Evolutionary conservation across 2,888 invertebrate species (phyloP), one percentile per base, ranked within the genome.

Genomic region (Trachelus troglodyta): DNA sequence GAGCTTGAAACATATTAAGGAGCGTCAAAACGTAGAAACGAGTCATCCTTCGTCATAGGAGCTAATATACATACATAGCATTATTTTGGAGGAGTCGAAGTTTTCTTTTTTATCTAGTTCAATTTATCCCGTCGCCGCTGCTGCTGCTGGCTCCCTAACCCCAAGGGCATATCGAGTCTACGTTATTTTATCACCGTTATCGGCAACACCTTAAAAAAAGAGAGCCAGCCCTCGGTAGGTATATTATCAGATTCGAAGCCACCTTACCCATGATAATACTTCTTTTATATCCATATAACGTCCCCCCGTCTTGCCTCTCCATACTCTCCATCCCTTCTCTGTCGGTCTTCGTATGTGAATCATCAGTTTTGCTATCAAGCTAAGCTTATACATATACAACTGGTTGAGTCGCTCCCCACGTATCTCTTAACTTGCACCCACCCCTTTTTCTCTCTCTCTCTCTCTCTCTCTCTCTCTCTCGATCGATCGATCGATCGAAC

Each of bases 241-340:
- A 82, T 85, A 81, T 87, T 86, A 89, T 89, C 88, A 84, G 88
- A 88, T 89, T 86, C 87, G 83, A 84, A 85, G 84, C 85, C 40
- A 15, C 80, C 83, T 81, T 82, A 79, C 85, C 84, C 84, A 83
- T 86, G 87, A 88, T 89, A 89, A 90, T 89, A 89, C 89, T 87
- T 88, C 89, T 88, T 87, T 87, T 89, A 89, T 89, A 89, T 89
- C 89, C 89, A 89, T 87, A 85, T 85, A 84, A 81, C 81, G 79
- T 80, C 31, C 33, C 37, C 77, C 56, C 73, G 69, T 33, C 78
- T 30, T 77, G 73, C 73, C 74, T 23, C 15, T n/a, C 34, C 73
- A 15, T 15, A 69, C 69, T 69, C 68, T 69, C 78, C 23, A 73
- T 75, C 77, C 69, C 80, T 12, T 77, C 78, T 73, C 74, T 80